Base-by-base conservation (phyloP, 2,888 invertebrate species). In the Trileptium ribeirensis region DNA sequence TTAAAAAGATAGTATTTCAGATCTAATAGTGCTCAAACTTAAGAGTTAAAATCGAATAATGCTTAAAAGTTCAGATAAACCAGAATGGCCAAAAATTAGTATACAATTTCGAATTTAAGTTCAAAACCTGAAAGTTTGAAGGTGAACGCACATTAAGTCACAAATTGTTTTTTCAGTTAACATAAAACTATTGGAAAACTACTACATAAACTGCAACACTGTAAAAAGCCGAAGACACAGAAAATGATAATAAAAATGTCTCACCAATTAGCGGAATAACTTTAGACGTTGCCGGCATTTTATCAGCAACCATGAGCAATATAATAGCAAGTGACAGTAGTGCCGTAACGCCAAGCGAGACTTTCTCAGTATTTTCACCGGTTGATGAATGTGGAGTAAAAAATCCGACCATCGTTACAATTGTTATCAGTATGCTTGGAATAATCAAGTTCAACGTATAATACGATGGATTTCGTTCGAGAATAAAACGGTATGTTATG, bases 301-400 rank as follows among this genome's bases (percentile, higher is more conserved):
- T 85, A 70, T 86, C 86, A 8, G 85, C 85, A 0, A 83, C 81
- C 81, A 78, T 83, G 83, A 83, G 31, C 84, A 86, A 86, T 15
- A 87, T 87, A 37, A 87, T 86, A 24, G 86, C 86, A 85, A 86
- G 86, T 1, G 87, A 87, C 36, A 87, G 82, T 40, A 87, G 82
- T 0, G 87, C 87, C 36, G 86, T 87, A 36, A 87, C 87, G n/a
- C 87, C 87, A 33, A 87, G 82, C 2, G 85, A 85, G 3, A 81
- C 79, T 82, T 87, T 87, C 74, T 87, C 87, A 15, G 87, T 87
- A 82, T 87, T 87, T 74, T 87, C 87, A 37, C 87, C 87, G 0
- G 87, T 87, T 0, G 86, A 86, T 1, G 86, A 86, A 79, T 87
- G 86, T 1, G 87, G 87, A 0, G 87, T 87, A 83, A 87, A 87